Conservation (phyloP, 1,140 invertebrate species). For the Trichomalopsis sarcophagae region DNA sequence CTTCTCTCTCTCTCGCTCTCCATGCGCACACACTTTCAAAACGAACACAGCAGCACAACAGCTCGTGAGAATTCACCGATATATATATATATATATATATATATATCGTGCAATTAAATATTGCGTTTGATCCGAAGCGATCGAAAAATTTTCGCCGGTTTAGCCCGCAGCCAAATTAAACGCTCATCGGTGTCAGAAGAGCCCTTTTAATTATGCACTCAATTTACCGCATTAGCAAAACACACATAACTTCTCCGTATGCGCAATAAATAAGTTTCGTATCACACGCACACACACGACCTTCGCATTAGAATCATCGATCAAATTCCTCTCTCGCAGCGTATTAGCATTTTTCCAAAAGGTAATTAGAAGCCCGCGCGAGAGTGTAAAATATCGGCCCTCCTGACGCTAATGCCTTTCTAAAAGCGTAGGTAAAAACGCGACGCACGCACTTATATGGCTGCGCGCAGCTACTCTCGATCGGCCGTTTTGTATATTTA, state of each 20-base stretch:
- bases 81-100: conserved; percentile 10
- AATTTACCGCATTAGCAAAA: neutral
- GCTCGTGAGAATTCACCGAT: conserved; percentile 59
- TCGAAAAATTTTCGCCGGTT: neutral
- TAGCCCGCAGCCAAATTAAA: no score
- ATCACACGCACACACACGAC: no score
- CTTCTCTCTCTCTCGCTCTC: neutral
- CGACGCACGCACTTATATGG: neutral
- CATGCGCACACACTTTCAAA: conserved; percentile 16
- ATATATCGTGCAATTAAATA: conserved; percentile 41
- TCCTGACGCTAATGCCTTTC: conserved; percentile 9
- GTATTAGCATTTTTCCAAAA: neutral
- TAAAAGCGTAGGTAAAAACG: neutral
- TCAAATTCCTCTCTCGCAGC: neutral
- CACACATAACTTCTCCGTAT: neutral
- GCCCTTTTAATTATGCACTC: neutral
- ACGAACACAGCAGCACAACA: neutral
- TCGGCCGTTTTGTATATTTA: conserved; percentile 30
- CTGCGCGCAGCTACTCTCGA: neutral
- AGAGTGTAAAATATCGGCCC: neutral
- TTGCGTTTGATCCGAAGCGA: conserved; percentile 25
- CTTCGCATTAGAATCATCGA: conserved; percentile 14
- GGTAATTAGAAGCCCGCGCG: conserved; percentile 14
- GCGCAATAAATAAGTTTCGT: conserved; percentile 4
- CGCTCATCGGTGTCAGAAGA: neutral